Evolutionary conservation across 2,888 invertebrate species (phyloP).

Genomic region (Cryptocheilus praepositus): DNA sequence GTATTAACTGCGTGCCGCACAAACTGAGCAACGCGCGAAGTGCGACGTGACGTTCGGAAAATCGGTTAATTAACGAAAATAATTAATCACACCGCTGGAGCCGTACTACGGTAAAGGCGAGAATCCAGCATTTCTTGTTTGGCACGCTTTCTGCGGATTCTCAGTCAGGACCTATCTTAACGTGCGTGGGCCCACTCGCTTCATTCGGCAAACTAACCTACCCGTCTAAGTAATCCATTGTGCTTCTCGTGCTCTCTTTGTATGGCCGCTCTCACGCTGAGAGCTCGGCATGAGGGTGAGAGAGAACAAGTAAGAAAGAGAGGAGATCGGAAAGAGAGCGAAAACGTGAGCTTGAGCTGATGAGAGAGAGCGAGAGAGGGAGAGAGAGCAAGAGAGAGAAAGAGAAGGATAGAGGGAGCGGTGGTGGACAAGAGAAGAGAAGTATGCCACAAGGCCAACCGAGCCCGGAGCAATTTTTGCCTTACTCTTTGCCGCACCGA

Average conservation of each 20-base stretch:
- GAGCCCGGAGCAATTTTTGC: slow-evolving; percentile 59
- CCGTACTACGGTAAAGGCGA: no score
- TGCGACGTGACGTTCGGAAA: no score
- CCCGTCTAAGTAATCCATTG: slow-evolving; percentile 72
- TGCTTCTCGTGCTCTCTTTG: slow-evolving; percentile 67
- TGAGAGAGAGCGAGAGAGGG: slow-evolving; percentile 23
- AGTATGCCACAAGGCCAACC: slow-evolving; percentile 70
- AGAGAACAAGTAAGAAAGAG: slow-evolving; percentile 10
- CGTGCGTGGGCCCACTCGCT: slow-evolving; percentile 65
- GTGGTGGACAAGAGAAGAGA: slow-evolving; percentile 35
- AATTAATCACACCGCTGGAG: no score
- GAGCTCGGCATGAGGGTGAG: slow-evolving; percentile 47
- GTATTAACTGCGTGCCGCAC: no score
- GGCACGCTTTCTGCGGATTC: slow-evolving; percentile 56
- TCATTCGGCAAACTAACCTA: slow-evolving; percentile 72
- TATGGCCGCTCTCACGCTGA: slow-evolving; percentile 66
- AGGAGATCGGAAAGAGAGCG: slow-evolving; percentile 50
- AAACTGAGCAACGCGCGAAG: no score
- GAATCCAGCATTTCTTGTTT: slow-evolving; percentile 33
- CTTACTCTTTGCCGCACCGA: slow-evolving; percentile 52
- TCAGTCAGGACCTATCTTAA: slow-evolving; percentile 72
- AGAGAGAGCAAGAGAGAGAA: slow-evolving; percentile 30
- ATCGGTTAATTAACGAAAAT: no score
- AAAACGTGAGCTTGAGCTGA: slow-evolving; percentile 26
- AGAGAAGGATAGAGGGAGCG: slow-evolving; percentile 36